Percentiles rank a stretch among this genome's conserved stretches.
Evolutionary conservation across 2,113 vertebrate genomes (phyloP).

Genomic region (Labrus mixtus): DNA sequence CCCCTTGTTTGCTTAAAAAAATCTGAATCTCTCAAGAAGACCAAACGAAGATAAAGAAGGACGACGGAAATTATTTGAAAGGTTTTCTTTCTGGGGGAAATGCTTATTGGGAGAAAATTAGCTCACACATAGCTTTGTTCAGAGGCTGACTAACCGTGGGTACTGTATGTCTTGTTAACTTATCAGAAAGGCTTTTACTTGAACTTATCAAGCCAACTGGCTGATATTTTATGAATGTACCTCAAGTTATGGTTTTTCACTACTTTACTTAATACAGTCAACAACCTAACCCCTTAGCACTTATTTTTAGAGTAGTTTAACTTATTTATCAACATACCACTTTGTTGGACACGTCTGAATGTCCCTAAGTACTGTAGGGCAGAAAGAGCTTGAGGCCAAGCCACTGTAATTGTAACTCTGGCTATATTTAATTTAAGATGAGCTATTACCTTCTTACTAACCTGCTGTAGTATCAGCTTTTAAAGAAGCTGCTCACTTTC

Average conservation of each 20-base stretch:
- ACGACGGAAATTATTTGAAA: conserved; percentile 38
- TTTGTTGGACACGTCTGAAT: conserved; percentile 48
- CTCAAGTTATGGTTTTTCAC: conserved; percentile 70
- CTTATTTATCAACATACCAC: conserved; percentile 42
- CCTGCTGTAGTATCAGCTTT: conserved; percentile 58
- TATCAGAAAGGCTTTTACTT: conserved; percentile 77
- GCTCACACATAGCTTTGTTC: conserved; percentile 32
- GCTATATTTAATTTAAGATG: conserved; percentile 47
- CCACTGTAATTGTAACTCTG: conserved; percentile 47
- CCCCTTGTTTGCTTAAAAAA: conserved; percentile 68
- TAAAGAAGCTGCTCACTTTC: conserved; percentile 25
- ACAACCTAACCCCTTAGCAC: conserved; percentile 40
- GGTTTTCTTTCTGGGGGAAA: conserved; percentile 46
- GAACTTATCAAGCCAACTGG: conserved; percentile 67
- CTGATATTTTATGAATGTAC: conserved; percentile 78
- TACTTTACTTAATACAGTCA: conserved; percentile 63
- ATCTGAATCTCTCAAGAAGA: conserved; percentile 77
- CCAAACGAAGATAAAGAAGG: conserved; percentile 78
- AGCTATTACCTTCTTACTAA: conserved; percentile 39
- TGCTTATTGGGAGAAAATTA: conserved; percentile 40
- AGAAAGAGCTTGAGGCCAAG: conserved; percentile 56
- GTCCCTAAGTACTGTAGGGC: conserved; percentile 71
- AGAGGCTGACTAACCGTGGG: conserved; percentile 30
- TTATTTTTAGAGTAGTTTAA: conserved; percentile 45
- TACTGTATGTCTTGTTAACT: conserved; percentile 50